These are phyloP conservation scores for Drosophila peninsularis DNA, from an alignment of 2,888 invertebrate genomes.

Conservation along the genomic window DNA sequence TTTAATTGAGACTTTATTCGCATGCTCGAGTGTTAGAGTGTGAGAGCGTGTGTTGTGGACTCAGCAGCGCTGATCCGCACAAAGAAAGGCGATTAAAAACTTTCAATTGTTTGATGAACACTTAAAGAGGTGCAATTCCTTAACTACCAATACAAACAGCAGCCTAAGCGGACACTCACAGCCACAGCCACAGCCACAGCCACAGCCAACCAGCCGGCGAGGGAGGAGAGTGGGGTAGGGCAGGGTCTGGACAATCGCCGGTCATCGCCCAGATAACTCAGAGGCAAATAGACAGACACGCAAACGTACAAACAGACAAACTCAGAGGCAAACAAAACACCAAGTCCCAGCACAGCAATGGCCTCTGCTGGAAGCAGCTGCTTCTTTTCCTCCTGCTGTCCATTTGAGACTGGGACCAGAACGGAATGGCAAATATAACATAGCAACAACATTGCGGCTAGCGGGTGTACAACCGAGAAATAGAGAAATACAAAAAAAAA, in stretches of 20 bases:
- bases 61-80: slow-evolving; percentile 6
- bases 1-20: slow-evolving; percentile 17
- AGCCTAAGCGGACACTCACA: slow-evolving; percentile 9
- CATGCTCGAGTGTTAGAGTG: background rate
- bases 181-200: background rate
- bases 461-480: slow-evolving; percentile 32
- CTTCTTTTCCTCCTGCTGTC: background rate
- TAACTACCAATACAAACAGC: slow-evolving; percentile 52
- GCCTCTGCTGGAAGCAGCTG: slow-evolving; percentile 23
- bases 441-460: slow-evolving; percentile 65
- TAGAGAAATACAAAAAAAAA: slow-evolving; percentile 11
- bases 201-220: background rate
- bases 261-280: slow-evolving; percentile 69
- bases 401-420: slow-evolving; percentile 8
- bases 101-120: slow-evolving; percentile 78
- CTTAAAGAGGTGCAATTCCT: slow-evolving; percentile 62
- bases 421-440: slow-evolving; percentile 47
- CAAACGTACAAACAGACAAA: slow-evolving; percentile 21
- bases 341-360: slow-evolving; percentile 50
- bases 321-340: slow-evolving; percentile 43
- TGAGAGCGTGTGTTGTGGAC: slow-evolving; percentile 1
- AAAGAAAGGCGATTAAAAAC: slow-evolving; percentile 62
- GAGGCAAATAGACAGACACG: slow-evolving; percentile 46
- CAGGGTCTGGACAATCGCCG: slow-evolving; percentile 60
- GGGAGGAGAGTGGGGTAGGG: slow-evolving; percentile 1